Evolutionary conservation across 2,888 invertebrate species (phyloP), one percentile per base, ranked within the genome.

Genomic region (Mesorhabditis spiculigera): DNA sequence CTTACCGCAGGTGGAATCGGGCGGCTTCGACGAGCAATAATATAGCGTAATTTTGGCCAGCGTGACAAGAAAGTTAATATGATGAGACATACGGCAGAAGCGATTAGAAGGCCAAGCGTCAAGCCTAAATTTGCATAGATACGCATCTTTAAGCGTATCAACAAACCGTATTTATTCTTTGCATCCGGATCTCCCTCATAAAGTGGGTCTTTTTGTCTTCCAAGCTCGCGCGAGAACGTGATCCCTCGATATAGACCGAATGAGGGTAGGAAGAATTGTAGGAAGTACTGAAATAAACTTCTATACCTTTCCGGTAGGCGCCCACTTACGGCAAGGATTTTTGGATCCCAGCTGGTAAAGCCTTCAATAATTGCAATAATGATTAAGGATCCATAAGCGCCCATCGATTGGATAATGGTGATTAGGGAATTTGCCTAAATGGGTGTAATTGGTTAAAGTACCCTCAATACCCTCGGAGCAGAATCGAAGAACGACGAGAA

Each of bases 401-500:
- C 58, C 58, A 50, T 50, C n/a, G 58, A 13, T 50, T 50, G 58
- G 58, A 13, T 13, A n/a, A 50, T 50, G 8, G 58, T 50, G n/a
- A 50, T 50, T 50, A 50, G n/a, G 58, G 58, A 50, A 50, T 50
- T 50, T 50, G 58, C 58, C 58, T 50, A 50, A 50, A 50, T 10
- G n/a, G 58, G 58, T 50, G 58, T 13, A 50, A 50, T 13, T 3
- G 10, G 8, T 50, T 13, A 50, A 50, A 50, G 8, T 10, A 50
- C 28, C 28, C 28, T 28, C 28, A 28, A 28, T 28, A 42, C 13
- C 16, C 41, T 63, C 61, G 67, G 43, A 63, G 58, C 41, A 61
- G 76, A 76, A n/a, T 68, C 66, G 72, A 81, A 81, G 10, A 81
- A 45, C 64, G 78, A 81, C 0, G 78, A 77, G 13, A 66, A 62